Evolutionary conservation across 2,113 vertebrate genomes (phyloP).

Genomic region (Crotalus tigris): DNA sequence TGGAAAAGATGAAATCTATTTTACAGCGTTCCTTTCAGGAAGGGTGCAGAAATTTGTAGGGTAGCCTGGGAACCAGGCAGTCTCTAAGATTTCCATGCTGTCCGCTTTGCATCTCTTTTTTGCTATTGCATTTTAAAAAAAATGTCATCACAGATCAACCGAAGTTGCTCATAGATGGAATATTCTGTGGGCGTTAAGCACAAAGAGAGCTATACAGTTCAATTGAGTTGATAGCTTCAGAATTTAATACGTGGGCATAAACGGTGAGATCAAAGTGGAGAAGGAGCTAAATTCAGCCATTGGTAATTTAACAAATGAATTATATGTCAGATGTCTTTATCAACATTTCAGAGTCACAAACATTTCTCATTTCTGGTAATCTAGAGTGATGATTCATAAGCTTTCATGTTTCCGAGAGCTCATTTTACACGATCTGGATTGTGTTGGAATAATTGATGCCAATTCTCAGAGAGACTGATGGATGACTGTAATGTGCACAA

Average conservation of each 20-base stretch:
- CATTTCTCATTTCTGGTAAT: not conserved
- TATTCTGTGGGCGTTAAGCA: not conserved
- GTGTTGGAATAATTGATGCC: not conserved
- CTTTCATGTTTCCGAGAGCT: not conserved
- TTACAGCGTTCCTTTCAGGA: not conserved
- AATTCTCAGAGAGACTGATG: not conserved
- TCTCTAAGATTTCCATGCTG: not conserved
- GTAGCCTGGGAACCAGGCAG: not conserved
- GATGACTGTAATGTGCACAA: not conserved
- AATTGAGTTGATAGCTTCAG: not conserved
- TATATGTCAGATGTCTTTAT: not conserved
- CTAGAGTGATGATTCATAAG: not conserved
- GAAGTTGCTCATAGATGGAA: not conserved
- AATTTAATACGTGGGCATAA: not conserved
- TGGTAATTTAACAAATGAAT: not conserved
- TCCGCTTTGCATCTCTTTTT: not conserved
- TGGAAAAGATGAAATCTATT: not conserved
- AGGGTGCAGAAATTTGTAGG: not conserved
- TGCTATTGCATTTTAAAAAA: not conserved
- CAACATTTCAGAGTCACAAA: not conserved
- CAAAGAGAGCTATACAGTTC: not conserved
- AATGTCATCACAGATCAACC: not conserved
- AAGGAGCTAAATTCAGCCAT: not conserved
- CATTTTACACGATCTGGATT: not conserved
- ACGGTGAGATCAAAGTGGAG: not conserved